These are phyloP conservation scores for Orgyia antiqua DNA, from an alignment of 2,888 invertebrate species.

Conservation along the genomic window DNA sequence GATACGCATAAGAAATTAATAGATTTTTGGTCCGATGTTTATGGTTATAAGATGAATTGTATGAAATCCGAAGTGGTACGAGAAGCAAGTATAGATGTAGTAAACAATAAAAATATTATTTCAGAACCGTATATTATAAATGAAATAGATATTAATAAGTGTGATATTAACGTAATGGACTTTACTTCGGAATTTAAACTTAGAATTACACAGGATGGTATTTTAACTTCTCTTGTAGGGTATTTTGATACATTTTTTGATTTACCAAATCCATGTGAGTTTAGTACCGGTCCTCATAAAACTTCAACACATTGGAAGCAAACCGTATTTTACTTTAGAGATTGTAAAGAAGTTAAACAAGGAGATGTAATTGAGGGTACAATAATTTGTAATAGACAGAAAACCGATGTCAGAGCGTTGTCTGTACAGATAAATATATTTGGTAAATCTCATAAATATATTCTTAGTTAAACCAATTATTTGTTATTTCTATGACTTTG, in stretches of 20 bases:
- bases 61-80: constrained; percentile 90
- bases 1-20: constrained; percentile 85
- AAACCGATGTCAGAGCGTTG: constrained; percentile 85
- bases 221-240: constrained; percentile 89
- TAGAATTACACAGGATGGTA: constrained; percentile 80
- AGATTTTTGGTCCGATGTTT: constrained; percentile 94
- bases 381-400: constrained; percentile 85
- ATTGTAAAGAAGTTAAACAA: constrained; percentile 83
- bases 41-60: constrained; percentile 95
- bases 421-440: constrained; percentile 83
- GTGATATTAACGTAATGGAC: constrained; percentile 83
- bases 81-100: constrained; percentile 80
- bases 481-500: too few relatives aligned
- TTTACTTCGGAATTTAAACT: constrained; percentile 85
- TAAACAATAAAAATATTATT: constrained; percentile 77
- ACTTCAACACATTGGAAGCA: constrained; percentile 96
- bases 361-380: constrained; percentile 82
- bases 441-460: constrained; percentile 79
- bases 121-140: constrained; percentile 82
- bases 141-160: constrained; percentile 87
- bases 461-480: too few relatives aligned
- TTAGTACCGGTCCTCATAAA: constrained; percentile 88
- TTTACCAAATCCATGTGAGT: constrained; percentile 79
- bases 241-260: constrained; percentile 95
- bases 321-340: constrained; percentile 90